Percentiles rank a stretch among this genome's conserved stretches.
These are phyloP conservation scores for Elmis aenea DNA, from an alignment of 2,888 invertebrate genomes.

Conservation along the genomic window DNA sequence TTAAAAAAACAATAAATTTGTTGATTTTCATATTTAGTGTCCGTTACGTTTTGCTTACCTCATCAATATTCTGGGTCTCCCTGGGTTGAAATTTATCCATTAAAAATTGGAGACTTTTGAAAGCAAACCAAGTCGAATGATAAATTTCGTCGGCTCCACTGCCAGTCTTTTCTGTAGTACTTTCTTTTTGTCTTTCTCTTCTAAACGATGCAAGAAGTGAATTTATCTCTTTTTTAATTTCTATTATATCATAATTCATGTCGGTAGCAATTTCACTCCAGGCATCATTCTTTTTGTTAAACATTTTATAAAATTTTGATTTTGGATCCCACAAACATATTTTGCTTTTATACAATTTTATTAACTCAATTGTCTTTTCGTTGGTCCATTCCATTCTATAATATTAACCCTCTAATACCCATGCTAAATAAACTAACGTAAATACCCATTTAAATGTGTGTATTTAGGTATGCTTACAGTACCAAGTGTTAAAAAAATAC, in stretches of 20 bases:
- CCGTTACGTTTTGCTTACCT: constrained; percentile 3
- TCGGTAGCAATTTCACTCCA: constrained; percentile 10
- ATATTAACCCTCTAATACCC: too few species aligned
- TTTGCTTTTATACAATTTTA: constrained; percentile 6
- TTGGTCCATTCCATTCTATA: too few species aligned
- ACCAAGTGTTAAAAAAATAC: too few species aligned
- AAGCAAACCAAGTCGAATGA: constrained; percentile 11
- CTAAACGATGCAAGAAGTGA: constrained; percentile 20
- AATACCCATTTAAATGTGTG: too few species aligned
- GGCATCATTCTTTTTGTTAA: constrained; percentile 5
- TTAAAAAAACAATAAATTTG: too few species aligned
- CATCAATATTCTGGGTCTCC: constrained; percentile 7
- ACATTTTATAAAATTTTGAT: constrained; percentile 2
- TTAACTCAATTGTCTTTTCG: too few species aligned
- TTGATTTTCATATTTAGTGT: too few species aligned
- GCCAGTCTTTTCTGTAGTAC: too few species aligned
- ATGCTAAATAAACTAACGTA: too few species aligned
- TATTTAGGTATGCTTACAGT: too few species aligned
- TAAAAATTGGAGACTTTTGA: constrained; percentile 15
- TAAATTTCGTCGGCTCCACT: too few species aligned
- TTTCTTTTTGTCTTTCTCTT: constrained; percentile 15
- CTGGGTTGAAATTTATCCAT: constrained; percentile 13
- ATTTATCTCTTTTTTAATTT: constrained; percentile 17
- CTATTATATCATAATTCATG: constrained; percentile 5
- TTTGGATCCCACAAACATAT: constrained; percentile 7